Evolutionary conservation across 2,797 vertebrate species (phyloP).

Genomic region (Melanotaenia pygmaea): DNA sequence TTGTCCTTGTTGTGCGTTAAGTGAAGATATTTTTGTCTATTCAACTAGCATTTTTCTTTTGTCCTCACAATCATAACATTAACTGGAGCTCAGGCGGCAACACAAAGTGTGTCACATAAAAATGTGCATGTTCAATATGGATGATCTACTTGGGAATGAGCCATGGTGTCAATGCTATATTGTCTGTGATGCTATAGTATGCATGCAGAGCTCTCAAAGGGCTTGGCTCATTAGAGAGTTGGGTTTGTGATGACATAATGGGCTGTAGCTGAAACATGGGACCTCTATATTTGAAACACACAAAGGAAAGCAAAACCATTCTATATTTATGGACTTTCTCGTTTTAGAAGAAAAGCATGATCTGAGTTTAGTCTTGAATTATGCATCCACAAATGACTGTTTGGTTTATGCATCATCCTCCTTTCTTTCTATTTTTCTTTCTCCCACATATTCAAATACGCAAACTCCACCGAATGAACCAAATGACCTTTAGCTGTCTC

Average conservation of each 20-base stretch:
- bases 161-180: slow-evolving; percentile 6
- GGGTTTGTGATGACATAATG: slow-evolving; percentile 30
- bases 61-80: slow-evolving; percentile 13
- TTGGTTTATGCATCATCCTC: slow-evolving; percentile 3
- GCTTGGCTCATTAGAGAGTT: slow-evolving; percentile 40
- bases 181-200: slow-evolving; percentile 28
- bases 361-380: slow-evolving; percentile 2
- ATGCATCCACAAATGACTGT: slow-evolving; percentile 1
- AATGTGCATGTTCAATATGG: slow-evolving; percentile 19
- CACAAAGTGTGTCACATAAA: slow-evolving; percentile 21
- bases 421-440: slow-evolving; percentile 18
- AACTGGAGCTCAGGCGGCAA: slow-evolving; percentile 13
- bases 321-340: not conserved
- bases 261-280: slow-evolving; percentile 27
- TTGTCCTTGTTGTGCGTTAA: too few relatives aligned
- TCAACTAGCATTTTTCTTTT: not conserved
- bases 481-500: slow-evolving; percentile 86
- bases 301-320: slow-evolving; percentile 3
- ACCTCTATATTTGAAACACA: not conserved
- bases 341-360: not conserved
- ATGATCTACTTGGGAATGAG: slow-evolving; percentile 41
- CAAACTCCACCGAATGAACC: slow-evolving; percentile 54
- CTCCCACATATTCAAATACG: slow-evolving; percentile 44
- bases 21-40: too few relatives aligned
- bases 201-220: slow-evolving; percentile 26